A percentile compares a stretch with the other conserved stretches of the same genome.
phyloP scores from a whole-genome alignment of 2,888 invertebrate species.

The Xylota sylvarum region DNA sequence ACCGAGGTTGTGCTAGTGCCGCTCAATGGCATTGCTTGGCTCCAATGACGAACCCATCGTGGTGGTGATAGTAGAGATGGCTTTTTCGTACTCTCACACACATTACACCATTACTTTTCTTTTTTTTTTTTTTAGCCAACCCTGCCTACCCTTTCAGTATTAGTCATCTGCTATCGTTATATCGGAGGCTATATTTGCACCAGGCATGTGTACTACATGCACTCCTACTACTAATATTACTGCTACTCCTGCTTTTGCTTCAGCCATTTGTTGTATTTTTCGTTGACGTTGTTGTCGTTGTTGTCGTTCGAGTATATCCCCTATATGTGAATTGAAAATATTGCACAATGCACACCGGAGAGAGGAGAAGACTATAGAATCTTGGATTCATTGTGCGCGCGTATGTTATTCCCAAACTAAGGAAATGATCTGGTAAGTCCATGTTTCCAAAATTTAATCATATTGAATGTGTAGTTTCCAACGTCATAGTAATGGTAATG shows the following conservation, averaged over 20 bases:
- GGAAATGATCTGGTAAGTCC: constrained; percentile 7
- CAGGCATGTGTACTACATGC: constrained; percentile 40
- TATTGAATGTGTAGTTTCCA: neutral
- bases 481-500: neutral
- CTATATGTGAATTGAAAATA: constrained; percentile 38
- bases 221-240: constrained; percentile 51
- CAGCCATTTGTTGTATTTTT: constrained; percentile 43
- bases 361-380: constrained; percentile 12
- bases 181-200: constrained; percentile 31
- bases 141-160: constrained; percentile 26
- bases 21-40: constrained; percentile 17
- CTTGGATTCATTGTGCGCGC: constrained; percentile 36
- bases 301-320: constrained; percentile 19
- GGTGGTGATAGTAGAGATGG: neutral
- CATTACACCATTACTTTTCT: constrained; percentile 45
- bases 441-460: constrained; percentile 23
- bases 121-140: constrained; percentile 43
- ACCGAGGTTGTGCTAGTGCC: constrained; percentile 22
- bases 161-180: constrained; percentile 49
- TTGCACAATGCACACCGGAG: constrained; percentile 39
- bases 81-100: constrained; percentile 23
- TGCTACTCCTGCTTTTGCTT: constrained; percentile 20
- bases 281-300: constrained; percentile 33
- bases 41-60: constrained; percentile 33
- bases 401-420: constrained; percentile 16